These are phyloP conservation scores for Spodoptera exigua DNA, from an alignment of 2,888 invertebrate species.

Conservation along the genomic window DNA sequence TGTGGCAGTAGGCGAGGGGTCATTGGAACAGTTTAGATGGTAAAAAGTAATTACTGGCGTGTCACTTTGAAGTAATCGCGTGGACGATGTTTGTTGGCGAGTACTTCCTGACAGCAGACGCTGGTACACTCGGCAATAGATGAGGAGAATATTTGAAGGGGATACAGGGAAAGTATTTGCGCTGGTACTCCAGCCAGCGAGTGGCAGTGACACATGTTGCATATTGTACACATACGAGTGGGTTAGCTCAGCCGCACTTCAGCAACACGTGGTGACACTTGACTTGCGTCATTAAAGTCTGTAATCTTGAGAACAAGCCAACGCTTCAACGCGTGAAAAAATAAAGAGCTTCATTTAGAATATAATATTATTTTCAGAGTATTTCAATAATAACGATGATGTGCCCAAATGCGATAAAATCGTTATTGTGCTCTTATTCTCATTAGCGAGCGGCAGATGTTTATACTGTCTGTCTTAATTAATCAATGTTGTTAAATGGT, in stretches of 20 bases:
- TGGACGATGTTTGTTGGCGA: slow-evolving; percentile 24
- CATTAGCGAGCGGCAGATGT: too few species aligned
- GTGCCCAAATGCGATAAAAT: neutral
- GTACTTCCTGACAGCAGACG: slow-evolving; percentile 34
- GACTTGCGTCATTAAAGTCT: slow-evolving; percentile 5
- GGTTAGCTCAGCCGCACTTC: slow-evolving; percentile 20
- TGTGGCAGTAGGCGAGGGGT: slow-evolving; percentile 21
- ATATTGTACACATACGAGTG: slow-evolving; percentile 11
- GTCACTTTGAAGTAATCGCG: slow-evolving; percentile 47
- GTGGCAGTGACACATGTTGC: slow-evolving; percentile 24
- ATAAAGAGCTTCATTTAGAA: neutral
- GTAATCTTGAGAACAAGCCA: neutral
- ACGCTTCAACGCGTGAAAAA: neutral
- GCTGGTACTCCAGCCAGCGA: slow-evolving; percentile 10
- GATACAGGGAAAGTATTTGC: slow-evolving; percentile 19
- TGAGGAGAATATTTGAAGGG: slow-evolving; percentile 1
- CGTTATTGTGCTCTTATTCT: slow-evolving; percentile 7
- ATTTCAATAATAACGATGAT: too few species aligned
- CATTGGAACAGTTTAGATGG: slow-evolving; percentile 40
- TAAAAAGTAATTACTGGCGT: slow-evolving; percentile 45
- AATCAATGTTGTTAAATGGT: slow-evolving; percentile 38
- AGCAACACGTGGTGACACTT: slow-evolving; percentile 19
- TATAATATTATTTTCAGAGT: too few species aligned
- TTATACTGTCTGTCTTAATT: slow-evolving; percentile 14
- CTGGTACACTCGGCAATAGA: slow-evolving; percentile 14